These are phyloP conservation scores for Henricia sp. DNA, from an alignment of 53 echinoderm and acorn worm species.

Conservation along the genomic window DNA sequence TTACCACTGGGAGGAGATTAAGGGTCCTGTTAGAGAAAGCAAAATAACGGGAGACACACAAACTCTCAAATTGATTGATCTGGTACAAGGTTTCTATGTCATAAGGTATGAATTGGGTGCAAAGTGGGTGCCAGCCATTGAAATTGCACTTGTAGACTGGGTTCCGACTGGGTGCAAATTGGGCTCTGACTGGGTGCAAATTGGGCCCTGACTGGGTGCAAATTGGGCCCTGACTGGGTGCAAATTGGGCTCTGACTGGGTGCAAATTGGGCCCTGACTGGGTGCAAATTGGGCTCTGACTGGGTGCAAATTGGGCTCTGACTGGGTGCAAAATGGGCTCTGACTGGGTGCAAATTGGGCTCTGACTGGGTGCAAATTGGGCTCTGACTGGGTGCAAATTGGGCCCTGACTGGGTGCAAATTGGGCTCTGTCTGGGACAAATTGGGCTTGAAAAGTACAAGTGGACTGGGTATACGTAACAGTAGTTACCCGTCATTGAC, in stretches of 20 bases:
- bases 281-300: too few species aligned
- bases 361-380: not conserved
- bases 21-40: constrained; percentile 75
- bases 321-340: too few species aligned
- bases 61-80: constrained; percentile 65
- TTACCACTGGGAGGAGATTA: constrained; percentile 87
- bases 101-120: constrained; percentile 66
- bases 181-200: not conserved
- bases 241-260: too few species aligned
- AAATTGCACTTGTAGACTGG: not conserved
- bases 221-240: too few species aligned
- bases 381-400: too few species aligned
- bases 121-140: not conserved
- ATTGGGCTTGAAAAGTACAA: too few species aligned
- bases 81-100: constrained; percentile 77
- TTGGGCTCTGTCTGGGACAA: not conserved
- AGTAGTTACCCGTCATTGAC: not conserved
- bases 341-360: too few species aligned
- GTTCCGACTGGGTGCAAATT: not conserved
- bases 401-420: not conserved
- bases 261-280: too few species aligned
- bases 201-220: not conserved
- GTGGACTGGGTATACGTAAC: too few species aligned
- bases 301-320: too few species aligned
- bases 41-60: constrained; percentile 71